Base-by-base conservation (phyloP, 53 echinoderm and acorn worm genomes). In the Echinarachnius parma region DNA sequence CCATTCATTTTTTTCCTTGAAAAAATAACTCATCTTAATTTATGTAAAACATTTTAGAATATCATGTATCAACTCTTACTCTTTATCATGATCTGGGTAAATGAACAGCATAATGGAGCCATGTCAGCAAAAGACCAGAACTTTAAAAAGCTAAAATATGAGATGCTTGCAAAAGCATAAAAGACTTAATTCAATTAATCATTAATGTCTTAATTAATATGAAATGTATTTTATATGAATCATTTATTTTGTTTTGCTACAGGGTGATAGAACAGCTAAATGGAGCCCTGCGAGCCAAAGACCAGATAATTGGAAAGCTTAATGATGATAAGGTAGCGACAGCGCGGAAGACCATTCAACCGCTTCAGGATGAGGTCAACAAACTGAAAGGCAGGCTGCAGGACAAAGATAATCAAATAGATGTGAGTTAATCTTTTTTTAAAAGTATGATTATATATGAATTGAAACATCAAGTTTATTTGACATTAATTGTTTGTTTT, bases 181-280 rank as follows among this genome's bases (percentile, higher is more conserved):
- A 49, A 49, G 22, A 15, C 9, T 16, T 1, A 0, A 52, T 52
- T 1, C 11, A 3, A 52, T 21, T 8, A 52, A 52, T 20, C 10
- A 25, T n/a, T n/a, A n/a, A n/a, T n/a, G n/a, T n/a, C n/a, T n/a
- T n/a, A n/a, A n/a, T n/a, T n/a, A n/a, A n/a, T n/a, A 45, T 45
- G 10, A 45, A 45, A 5, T 31, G 29, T 60, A 1, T 30, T 29
- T 3, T 59, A 4, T 59, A 59, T 59, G 29, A 13, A 56, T 56
- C 7, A 33, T 62, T 7, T 56, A 13, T 44, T 26, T 34, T 55
- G 8, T 9, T 13, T 39, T 7, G 7, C 13, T 62, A 34, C 35
- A 79, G 61, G 44, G 35, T 80, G 23, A 77, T 89, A 28, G 77
- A 89, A 20, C 80, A 89, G 18, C 70, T 89, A 39, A 84, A 80